Base-by-base conservation (phyloP, 2,888 invertebrate species). In the Therioaphis trifolii region DNA sequence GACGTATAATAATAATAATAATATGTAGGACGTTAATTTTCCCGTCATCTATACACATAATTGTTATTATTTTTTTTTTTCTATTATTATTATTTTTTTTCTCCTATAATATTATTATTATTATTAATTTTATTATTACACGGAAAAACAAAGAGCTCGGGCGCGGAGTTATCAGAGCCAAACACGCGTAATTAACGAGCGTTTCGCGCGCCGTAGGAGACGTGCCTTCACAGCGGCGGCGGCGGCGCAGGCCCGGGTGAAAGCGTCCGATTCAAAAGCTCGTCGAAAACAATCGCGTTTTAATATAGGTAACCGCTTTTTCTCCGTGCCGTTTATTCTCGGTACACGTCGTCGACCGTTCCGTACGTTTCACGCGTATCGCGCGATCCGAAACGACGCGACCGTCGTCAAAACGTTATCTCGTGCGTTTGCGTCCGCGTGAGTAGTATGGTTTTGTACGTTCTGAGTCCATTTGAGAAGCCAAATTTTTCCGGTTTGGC, bases 141-240 rank as follows among this genome's bases (percentile, higher is more conserved):
- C 35, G 35, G 35, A 21, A 7, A n/a, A 52, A 52, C 52, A 52
- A 52, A 52, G 52, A 52, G 27, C 49, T 46, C 14, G 71, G n/a
- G 55, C 9, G 35, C n/a, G 21, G 79, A 71, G 24, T 80, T 80
- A 80, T 80, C 46, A 80, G 79, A 80, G 71, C 79, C 71, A 78
- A 78, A 78, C 78, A 61, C 15, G 15, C 24, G 52, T 76, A 61
- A 78, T 55, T 78, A 69, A 66, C 68, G 35, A 3, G 35, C n/a
- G 55, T 55, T 35, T 52, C 52, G 40, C 21, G 58, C 58, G 24
- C 58, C n/a, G n/a, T n/a, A n/a, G n/a, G n/a, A n/a, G n/a, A 21
- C 24, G 58, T 24, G 12, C 12, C 46, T 9, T 46, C 46, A 61
- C 15, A 24, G n/a, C 46, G 35, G 7, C 1, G 24, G 27, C 21